A percentile compares a stretch with the other conserved stretches of the same genome.
phyloP scores from a whole-genome alignment of 2,888 invertebrate genomes.

The Pantelozetes paolii region DNA sequence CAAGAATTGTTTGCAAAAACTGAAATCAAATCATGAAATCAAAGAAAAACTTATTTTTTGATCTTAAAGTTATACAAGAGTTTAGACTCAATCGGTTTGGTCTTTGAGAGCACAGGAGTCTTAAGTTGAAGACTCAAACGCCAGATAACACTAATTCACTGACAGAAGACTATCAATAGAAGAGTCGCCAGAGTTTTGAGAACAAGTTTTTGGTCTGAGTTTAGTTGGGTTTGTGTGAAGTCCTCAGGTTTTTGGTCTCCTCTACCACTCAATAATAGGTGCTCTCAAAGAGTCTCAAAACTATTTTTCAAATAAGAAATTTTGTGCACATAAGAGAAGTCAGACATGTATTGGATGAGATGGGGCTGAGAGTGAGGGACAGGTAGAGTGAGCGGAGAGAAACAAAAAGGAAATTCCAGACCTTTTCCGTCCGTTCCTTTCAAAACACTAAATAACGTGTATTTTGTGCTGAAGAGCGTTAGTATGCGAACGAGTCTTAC shows the following conservation, averaged over 20 bases:
- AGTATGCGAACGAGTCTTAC: slow-evolving; percentile 2
- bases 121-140: neutral
- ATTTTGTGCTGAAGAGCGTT: neutral
- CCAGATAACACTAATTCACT: slow-evolving; percentile 8
- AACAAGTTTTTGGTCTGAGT: neutral
- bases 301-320: neutral
- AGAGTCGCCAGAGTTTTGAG: neutral
- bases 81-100: neutral
- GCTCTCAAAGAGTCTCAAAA: slow-evolving; percentile 1
- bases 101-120: neutral
- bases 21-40: too few relatives aligned
- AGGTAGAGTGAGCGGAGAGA: slow-evolving; percentile 10
- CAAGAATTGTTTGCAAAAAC: too few relatives aligned
- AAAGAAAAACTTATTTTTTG: too few relatives aligned
- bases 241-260: slow-evolving; percentile 2
- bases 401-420: slow-evolving; percentile 11
- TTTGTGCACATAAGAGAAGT: neutral
- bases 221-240: too few relatives aligned
- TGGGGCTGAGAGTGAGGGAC: slow-evolving; percentile 1
- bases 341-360: slow-evolving; percentile 18
- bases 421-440: slow-evolving; percentile 16
- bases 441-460: slow-evolving; percentile 17
- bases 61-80: neutral
- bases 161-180: neutral
- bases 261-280: neutral